phyloP scores from a whole-genome alignment of 2,113 vertebrate genomes.

The Neogobius melanostomus region DNA sequence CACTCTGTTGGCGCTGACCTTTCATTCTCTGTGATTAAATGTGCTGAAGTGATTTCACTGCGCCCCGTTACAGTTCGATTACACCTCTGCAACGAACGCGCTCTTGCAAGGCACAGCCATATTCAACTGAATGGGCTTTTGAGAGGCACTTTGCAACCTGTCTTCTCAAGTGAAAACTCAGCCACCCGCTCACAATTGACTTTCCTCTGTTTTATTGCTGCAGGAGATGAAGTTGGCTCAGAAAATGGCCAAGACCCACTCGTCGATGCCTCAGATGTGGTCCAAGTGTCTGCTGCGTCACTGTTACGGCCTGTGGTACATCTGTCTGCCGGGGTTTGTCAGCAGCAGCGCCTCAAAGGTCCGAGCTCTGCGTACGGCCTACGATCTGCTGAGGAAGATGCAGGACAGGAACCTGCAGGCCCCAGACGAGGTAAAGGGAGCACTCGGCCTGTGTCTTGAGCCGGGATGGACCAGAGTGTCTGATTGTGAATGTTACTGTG shows the following conservation, averaged over 20 bases:
- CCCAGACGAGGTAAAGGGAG: slow-evolving; percentile 88
- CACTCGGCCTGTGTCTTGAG: not conserved
- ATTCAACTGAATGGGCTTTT: too few relatives aligned
- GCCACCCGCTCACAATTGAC: not conserved
- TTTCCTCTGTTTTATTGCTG: slow-evolving; percentile 1
- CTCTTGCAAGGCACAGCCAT: too few relatives aligned
- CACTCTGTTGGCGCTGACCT: too few relatives aligned
- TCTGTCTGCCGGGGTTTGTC: slow-evolving; percentile 93
- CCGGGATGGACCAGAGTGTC: not conserved
- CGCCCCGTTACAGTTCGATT: too few relatives aligned
- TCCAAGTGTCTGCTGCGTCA: slow-evolving; percentile 93
- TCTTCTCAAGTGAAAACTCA: not conserved
- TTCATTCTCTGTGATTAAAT: too few relatives aligned
- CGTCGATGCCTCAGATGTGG: slow-evolving; percentile 97
- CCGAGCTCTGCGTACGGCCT: slow-evolving; percentile 89
- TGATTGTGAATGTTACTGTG: slow-evolving; percentile 14
- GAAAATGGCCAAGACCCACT: slow-evolving; percentile 91
- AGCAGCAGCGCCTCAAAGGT: slow-evolving; percentile 93
- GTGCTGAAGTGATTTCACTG: too few relatives aligned
- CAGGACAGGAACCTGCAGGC: slow-evolving; percentile 94
- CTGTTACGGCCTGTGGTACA: slow-evolving; percentile 97
- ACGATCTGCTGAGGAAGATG: slow-evolving; percentile 94
- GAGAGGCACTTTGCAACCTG: too few relatives aligned
- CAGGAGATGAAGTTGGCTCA: slow-evolving; percentile 97
- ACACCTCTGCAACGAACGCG: too few relatives aligned